A percentile compares a stretch with the other conserved stretches of the same genome.
phyloP scores from a whole-genome alignment of 1,140 invertebrate species.

The Tribolium madens region DNA sequence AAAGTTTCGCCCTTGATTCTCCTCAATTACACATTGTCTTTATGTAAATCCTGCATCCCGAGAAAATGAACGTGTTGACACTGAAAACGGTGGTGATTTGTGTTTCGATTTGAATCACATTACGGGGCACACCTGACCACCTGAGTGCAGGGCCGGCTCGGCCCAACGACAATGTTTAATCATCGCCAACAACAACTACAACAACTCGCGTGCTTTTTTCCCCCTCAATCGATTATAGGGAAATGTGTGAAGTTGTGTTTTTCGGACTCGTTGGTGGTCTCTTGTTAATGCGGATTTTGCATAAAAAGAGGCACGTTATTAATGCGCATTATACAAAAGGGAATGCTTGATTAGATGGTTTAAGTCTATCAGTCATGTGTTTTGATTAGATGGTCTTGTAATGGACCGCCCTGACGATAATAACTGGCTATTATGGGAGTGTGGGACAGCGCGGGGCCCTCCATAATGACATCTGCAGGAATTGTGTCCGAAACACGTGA shows the following conservation, averaged over 20 bases:
- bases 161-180: background rate
- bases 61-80: slow-evolving; percentile 17
- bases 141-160: background rate
- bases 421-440: slow-evolving; percentile 29
- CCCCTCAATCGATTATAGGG: background rate
- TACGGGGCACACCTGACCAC: slow-evolving; percentile 8
- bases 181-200: background rate
- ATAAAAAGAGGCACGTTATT: slow-evolving; percentile 26
- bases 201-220: slow-evolving; percentile 1
- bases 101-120: slow-evolving; percentile 22
- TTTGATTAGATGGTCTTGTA: slow-evolving; percentile 40
- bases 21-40: slow-evolving; percentile 34
- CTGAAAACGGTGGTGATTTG: slow-evolving; percentile 17
- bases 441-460: background rate
- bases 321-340: background rate
- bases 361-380: slow-evolving; percentile 30
- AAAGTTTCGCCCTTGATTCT: background rate
- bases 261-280: slow-evolving; percentile 17
- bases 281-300: slow-evolving; percentile 13
- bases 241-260: slow-evolving; percentile 12
- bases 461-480: background rate
- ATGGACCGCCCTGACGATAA: slow-evolving; percentile 44
- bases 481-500: too few species aligned
- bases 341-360: slow-evolving; percentile 29
- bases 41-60: background rate